Conservation (phyloP, 2,888 invertebrate genomes). For the Diadegma fenestrale region DNA sequence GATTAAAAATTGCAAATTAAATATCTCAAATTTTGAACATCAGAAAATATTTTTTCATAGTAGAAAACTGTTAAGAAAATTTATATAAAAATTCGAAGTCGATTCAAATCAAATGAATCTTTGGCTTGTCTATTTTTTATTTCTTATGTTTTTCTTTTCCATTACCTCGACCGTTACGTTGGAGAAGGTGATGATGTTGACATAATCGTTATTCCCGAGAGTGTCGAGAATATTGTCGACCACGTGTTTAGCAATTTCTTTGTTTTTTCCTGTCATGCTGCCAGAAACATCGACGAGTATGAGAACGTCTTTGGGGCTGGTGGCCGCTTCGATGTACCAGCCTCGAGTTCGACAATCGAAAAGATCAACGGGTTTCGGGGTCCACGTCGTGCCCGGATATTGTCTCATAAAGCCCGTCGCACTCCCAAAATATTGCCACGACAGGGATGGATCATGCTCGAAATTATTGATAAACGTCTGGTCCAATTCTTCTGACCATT, state of each 20-base stretch:
- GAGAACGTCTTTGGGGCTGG: slow-evolving; percentile 97
- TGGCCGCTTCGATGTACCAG: slow-evolving; percentile 99
- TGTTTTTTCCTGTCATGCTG: slow-evolving; percentile 94
- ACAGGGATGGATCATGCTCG: slow-evolving; percentile 89
- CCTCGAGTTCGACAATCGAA: slow-evolving; percentile 97
- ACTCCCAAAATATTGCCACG: slow-evolving; percentile 99
- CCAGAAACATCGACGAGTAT: slow-evolving; percentile 96
- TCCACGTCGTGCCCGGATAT: slow-evolving; percentile 96
- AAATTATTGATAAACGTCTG: slow-evolving; percentile 95
- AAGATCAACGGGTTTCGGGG: slow-evolving; percentile 93
- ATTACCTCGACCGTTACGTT: slow-evolving; percentile 90
- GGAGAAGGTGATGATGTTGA: slow-evolving; percentile 97
- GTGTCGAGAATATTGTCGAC: slow-evolving; percentile 97
- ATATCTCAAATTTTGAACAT: too few species aligned
- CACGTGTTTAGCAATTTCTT: slow-evolving; percentile 96
- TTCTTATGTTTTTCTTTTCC: neutral
- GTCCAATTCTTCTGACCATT: slow-evolving; percentile 98
- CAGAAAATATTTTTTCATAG: too few species aligned
- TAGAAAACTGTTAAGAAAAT: too few species aligned
- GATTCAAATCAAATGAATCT: neutral
- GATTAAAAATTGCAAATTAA: too few species aligned
- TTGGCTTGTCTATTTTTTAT: neutral
- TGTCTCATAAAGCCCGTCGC: slow-evolving; percentile 98
- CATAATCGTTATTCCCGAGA: slow-evolving; percentile 98
- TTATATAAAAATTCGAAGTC: too few species aligned